Conservation (phyloP, 2,888 invertebrate genomes). For the Yponomeuta malinellus region DNA sequence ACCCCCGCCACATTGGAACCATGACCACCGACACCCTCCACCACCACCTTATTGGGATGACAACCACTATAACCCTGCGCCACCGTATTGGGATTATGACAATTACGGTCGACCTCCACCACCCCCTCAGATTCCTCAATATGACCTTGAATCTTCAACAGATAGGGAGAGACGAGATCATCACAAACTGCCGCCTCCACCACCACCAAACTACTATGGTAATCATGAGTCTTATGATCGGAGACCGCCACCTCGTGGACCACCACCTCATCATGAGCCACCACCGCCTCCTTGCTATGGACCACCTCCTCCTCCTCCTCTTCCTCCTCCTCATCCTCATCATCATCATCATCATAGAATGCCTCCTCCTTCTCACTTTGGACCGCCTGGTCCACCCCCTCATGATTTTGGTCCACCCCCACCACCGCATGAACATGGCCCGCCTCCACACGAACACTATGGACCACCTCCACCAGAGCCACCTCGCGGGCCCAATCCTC, state of each 20-base stretch:
- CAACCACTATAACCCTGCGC: background rate
- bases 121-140: background rate
- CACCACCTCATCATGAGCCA: background rate
- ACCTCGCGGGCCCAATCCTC: background rate
- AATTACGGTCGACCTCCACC: background rate
- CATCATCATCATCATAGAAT: background rate
- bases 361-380: background rate
- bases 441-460: background rate
- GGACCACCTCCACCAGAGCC: background rate
- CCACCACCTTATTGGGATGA: conserved; percentile 1
- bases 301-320: background rate
- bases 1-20: background rate
- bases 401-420: background rate
- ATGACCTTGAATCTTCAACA: background rate
- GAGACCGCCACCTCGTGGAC: background rate
- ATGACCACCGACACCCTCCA: background rate
- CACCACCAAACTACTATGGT: background rate
- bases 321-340: background rate
- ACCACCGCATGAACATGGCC: background rate
- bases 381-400: background rate
- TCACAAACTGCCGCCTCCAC: background rate
- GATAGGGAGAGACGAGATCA: background rate
- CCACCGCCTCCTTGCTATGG: conserved; percentile 7
- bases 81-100: background rate
- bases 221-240: background rate